Evolutionary conservation across 2,797 vertebrate species (phyloP).

Genomic region (Periophthalmus magnuspinnatus): DNA sequence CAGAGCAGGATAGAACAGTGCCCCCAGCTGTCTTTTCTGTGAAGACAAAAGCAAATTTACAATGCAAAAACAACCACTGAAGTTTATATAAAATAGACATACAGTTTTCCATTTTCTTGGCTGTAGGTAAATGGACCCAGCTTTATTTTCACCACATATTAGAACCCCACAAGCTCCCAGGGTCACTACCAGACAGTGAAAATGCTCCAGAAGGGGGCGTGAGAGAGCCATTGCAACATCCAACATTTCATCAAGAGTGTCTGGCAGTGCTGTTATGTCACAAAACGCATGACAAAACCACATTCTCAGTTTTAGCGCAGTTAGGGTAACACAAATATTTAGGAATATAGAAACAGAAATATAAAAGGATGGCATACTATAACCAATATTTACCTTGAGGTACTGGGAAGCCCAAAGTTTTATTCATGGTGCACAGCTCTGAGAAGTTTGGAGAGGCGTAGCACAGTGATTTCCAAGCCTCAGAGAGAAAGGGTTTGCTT

Average conservation of each 20-base stretch:
- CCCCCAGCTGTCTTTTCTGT: constrained; percentile 78
- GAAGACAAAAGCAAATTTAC: constrained; percentile 29
- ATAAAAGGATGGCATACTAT: not conserved
- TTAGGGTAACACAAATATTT: constrained; percentile 31
- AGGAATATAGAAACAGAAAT: not conserved
- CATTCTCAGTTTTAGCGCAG: constrained; percentile 21
- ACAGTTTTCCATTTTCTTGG: constrained; percentile 64
- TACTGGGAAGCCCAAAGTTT: constrained; percentile 77
- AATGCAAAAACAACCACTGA: not conserved
- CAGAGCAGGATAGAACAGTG: constrained; percentile 82
- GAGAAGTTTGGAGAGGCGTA: constrained; percentile 87
- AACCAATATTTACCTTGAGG: constrained; percentile 75
- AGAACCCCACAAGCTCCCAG: constrained; percentile 81
- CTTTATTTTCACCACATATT: constrained; percentile 79
- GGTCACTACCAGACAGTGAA: constrained; percentile 86
- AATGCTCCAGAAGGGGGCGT: constrained; percentile 84
- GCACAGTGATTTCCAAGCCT: constrained; percentile 85
- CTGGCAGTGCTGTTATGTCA: constrained; percentile 71
- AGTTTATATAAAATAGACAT: constrained; percentile 6
- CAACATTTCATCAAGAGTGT: constrained; percentile 73
- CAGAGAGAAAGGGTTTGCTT: constrained; percentile 87
- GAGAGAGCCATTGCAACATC: constrained; percentile 75
- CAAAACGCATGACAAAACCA: constrained; percentile 29
- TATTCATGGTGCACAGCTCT: constrained; percentile 85
- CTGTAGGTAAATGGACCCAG: constrained; percentile 72